Evolutionary conservation across 2,888 invertebrate species (phyloP).

Genomic region (Netelia fuscicornis): DNA sequence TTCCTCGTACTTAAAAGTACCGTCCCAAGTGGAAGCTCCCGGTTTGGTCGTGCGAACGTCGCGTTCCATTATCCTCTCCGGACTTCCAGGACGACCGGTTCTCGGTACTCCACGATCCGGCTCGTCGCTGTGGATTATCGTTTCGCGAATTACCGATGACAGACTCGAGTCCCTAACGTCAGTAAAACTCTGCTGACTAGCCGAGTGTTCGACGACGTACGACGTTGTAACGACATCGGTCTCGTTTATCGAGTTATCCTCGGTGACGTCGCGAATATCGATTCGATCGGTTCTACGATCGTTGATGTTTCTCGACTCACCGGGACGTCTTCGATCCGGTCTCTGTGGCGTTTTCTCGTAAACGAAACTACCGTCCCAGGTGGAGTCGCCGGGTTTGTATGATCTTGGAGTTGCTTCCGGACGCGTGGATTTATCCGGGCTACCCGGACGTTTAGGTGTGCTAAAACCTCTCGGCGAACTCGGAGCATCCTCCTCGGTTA

Average conservation of each 20-base stretch:
- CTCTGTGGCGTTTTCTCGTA: constrained; percentile 82
- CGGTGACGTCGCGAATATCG: constrained; percentile 78
- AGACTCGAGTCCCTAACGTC: constrained; percentile 74
- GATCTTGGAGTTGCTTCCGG: constrained; percentile 58
- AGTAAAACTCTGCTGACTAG: constrained; percentile 78
- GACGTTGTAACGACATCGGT: constrained; percentile 77
- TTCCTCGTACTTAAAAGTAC: constrained; percentile 74
- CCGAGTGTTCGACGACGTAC: constrained; percentile 80
- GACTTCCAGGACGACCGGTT: constrained; percentile 71
- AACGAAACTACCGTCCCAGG: constrained; percentile 87
- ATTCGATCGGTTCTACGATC: constrained; percentile 70
- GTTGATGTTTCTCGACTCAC: constrained; percentile 53
- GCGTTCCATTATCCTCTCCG: constrained; percentile 71
- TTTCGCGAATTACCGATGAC: constrained; percentile 71
- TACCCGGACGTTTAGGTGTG: constrained; percentile 65
- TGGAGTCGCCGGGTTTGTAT: constrained; percentile 78
- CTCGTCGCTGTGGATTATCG: constrained; percentile 63
- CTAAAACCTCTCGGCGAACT: constrained; percentile 56
- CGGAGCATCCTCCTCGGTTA: constrained; percentile 76
- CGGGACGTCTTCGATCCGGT: constrained; percentile 57
- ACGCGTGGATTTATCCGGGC: constrained; percentile 57
- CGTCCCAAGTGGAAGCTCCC: constrained; percentile 80
- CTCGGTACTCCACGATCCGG: constrained; percentile 53
- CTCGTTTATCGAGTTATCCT: constrained; percentile 81
- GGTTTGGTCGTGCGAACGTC: constrained; percentile 74